These are phyloP conservation scores for Asbolus verrucosus DNA, from an alignment of 1,140 invertebrate species.

Conservation along the genomic window DNA sequence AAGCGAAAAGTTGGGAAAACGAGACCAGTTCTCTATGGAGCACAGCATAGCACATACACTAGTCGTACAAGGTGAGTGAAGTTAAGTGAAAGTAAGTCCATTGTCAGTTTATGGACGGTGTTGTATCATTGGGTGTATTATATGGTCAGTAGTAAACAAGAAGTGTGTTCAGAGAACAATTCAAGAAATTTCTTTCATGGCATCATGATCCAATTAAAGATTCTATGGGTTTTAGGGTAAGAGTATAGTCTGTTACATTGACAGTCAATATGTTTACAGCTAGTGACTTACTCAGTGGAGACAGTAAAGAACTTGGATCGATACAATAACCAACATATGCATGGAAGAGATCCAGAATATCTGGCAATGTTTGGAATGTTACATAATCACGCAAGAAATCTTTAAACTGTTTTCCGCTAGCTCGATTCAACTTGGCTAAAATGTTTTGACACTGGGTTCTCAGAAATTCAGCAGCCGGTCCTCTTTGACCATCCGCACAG, in stretches of 20 bases:
- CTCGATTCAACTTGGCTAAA: constrained; percentile 79
- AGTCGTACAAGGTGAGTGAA: constrained; percentile 46
- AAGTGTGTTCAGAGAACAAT: neutral
- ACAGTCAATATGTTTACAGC: constrained; percentile 1
- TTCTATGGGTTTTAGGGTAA: neutral
- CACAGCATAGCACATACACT: constrained; percentile 56
- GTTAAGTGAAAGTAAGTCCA: constrained; percentile 24
- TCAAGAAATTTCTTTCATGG: neutral
- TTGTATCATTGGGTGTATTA: neutral
- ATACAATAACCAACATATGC: constrained; percentile 95
- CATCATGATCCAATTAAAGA: no score
- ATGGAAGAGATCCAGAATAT: constrained; percentile 95
- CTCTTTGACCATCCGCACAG: constrained; percentile 85
- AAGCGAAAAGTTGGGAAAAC: constrained; percentile 49
- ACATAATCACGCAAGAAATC: constrained; percentile 85
- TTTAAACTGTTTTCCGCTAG: constrained; percentile 79
- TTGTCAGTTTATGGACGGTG: constrained; percentile 23
- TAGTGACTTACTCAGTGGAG: constrained; percentile 82
- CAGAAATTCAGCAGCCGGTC: constrained; percentile 89
- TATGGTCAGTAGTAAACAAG: no score
- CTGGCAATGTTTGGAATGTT: constrained; percentile 78
- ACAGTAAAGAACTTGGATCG: constrained; percentile 85
- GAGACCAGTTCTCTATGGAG: constrained; percentile 59
- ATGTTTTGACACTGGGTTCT: constrained; percentile 89
- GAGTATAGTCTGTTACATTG: constrained; percentile 25